Base-by-base conservation (phyloP, 2,888 invertebrate genomes). In the Pseudococcus longispinus region DNA sequence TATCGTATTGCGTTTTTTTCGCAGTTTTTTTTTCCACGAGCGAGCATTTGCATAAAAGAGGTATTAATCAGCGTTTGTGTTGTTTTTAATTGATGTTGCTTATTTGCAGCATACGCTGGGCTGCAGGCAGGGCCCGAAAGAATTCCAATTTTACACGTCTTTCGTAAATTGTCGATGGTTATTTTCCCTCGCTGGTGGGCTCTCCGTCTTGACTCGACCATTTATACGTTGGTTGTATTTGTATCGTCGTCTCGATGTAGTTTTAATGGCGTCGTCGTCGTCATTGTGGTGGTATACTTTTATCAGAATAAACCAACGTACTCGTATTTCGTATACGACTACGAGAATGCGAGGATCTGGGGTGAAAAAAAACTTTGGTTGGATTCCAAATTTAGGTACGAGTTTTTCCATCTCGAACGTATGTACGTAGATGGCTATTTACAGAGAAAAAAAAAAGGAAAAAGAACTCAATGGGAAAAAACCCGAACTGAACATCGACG, bases 81-180 rank as follows among this genome's bases (percentile, higher is more conserved):
- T 37, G 77, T 42, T 80, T 80, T 80, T 80, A 80, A 80, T 80
- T 80, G 77, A 80, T 80, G 77, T 80, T 23, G 77, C 77, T 42
- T 42, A 80, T 42, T 80, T 70, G 13, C 20, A 60, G 23, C 60
- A 9, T 60, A 60, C 23, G 23, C 44, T 15, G 44, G 4, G 13
- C 44, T 46, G 13, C 44, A 13, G 51, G n/a, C n/a, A n/a, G 2
- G 20, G 1, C 60, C 4, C 18, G 15, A 20, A 55, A 55, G n/a
- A n/a, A n/a, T 55, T 20, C n/a, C n/a, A 18, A n/a, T 51, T 51
- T 51, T 51, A n/a, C 55, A n/a, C 2, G 23, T 60, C 20, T 60
- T 60, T 60, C 55, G 55, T 2, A 37, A 37, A 18, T 13, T 3
- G 4, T 18, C 55, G n/a, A n/a, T n/a, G n/a, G 15, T 18, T 55